Conservation (phyloP, 2,888 invertebrate species). For the Tribolium freemani region DNA sequence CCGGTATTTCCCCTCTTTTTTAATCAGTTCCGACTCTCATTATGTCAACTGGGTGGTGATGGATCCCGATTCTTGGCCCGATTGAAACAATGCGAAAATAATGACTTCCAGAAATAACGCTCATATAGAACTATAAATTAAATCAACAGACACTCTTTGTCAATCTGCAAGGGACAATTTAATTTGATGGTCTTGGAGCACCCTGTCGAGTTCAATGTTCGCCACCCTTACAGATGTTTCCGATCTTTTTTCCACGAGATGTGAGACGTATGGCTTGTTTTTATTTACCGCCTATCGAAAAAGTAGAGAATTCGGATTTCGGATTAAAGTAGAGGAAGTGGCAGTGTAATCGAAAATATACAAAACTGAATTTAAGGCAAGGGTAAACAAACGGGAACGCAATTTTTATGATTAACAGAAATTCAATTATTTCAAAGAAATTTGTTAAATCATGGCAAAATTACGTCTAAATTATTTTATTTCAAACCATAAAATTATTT, state of each 20-base stretch:
- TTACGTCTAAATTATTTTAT: too few relatives aligned
- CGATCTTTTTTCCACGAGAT: slow-evolving; percentile 53
- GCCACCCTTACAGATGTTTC: slow-evolving; percentile 53
- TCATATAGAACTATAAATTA: slow-evolving; percentile 39
- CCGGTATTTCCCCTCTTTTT: neutral
- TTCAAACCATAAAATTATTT: too few relatives aligned
- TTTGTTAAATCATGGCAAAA: too few relatives aligned
- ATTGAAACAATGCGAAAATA: too few relatives aligned
- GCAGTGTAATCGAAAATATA: too few relatives aligned
- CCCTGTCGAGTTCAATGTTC: slow-evolving; percentile 46
- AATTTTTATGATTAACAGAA: too few relatives aligned
- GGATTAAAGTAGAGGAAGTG: too few relatives aligned
- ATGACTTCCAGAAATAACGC: neutral
- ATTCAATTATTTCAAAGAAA: too few relatives aligned
- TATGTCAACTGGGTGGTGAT: neutral
- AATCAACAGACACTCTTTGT: slow-evolving; percentile 40
- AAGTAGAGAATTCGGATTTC: neutral
- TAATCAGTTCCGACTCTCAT: slow-evolving; percentile 9
- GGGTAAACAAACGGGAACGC: too few relatives aligned
- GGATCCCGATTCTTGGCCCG: neutral
- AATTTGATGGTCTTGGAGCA: slow-evolving; percentile 36
- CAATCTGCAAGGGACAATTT: slow-evolving; percentile 47
- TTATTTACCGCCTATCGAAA: slow-evolving; percentile 21
- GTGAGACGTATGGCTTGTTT: slow-evolving; percentile 38
- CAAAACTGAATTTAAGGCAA: too few relatives aligned